These are phyloP conservation scores for Aphelocoma californica DNA, from an alignment of 2,797 vertebrate genomes.

Conservation along the genomic window DNA sequence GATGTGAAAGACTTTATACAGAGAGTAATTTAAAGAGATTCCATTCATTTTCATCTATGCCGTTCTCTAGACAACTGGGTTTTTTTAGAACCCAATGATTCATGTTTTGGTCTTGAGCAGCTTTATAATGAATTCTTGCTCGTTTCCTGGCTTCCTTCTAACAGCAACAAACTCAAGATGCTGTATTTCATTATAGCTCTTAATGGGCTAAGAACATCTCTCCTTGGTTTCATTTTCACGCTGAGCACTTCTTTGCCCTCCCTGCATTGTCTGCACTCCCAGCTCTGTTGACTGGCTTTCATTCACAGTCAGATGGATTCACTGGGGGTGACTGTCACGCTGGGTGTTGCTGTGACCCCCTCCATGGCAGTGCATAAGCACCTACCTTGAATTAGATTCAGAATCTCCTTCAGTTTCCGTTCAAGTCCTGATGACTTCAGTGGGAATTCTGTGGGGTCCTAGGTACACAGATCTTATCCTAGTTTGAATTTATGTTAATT, in stretches of 20 bases:
- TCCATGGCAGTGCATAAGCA: neutral
- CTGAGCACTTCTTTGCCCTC: neutral
- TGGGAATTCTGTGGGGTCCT: neutral
- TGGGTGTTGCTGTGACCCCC: neutral
- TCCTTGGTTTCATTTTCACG: neutral
- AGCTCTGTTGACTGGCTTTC: neutral
- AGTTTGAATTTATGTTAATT: neutral
- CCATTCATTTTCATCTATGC: slow-evolving; percentile 49
- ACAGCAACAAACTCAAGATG: slow-evolving; percentile 31
- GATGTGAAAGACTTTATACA: slow-evolving; percentile 39
- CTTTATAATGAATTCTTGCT: slow-evolving; percentile 39
- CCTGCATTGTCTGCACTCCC: neutral
- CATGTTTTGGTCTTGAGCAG: slow-evolving; percentile 40
- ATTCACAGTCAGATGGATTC: neutral
- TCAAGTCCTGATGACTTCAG: neutral
- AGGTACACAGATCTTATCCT: neutral
- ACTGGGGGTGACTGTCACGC: neutral
- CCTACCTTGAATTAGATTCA: neutral
- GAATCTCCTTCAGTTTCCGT: neutral
- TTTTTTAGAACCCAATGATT: slow-evolving; percentile 58
- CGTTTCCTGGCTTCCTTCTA: slow-evolving; percentile 41
- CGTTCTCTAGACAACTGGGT: slow-evolving; percentile 11
- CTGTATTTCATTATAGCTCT: slow-evolving; percentile 5
- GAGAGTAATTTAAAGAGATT: slow-evolving; percentile 64
- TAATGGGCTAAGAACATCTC: slow-evolving; percentile 11